Percentiles rank a stretch among this genome's conserved stretches.
These are phyloP conservation scores for Aelia acuminata DNA, from an alignment of 2,888 invertebrate genomes.

Conservation along the genomic window DNA sequence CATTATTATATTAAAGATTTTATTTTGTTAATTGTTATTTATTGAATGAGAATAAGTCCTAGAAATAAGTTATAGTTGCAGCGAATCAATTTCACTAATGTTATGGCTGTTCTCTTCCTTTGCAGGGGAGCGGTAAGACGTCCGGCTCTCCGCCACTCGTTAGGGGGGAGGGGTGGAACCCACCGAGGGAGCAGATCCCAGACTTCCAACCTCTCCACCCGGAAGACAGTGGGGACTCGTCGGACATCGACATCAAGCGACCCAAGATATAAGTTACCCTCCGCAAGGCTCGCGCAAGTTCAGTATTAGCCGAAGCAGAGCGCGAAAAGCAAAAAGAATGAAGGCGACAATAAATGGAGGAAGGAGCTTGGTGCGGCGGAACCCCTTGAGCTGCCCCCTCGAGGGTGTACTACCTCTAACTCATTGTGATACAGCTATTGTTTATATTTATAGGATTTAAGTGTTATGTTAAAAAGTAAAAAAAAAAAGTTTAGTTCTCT, in stretches of 20 bases:
- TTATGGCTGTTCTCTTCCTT: background rate
- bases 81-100: background rate
- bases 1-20: too few species aligned
- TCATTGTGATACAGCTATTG: conserved; percentile 57
- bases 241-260: conserved; percentile 67
- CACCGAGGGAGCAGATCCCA: conserved; percentile 71
- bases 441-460: conserved; percentile 56
- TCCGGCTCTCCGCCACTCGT: conserved; percentile 70
- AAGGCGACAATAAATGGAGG: conserved; percentile 56
- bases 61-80: background rate
- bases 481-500: conserved; percentile 58
- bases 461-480: conserved; percentile 50
- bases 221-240: conserved; percentile 67
- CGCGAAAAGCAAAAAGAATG: conserved; percentile 19
- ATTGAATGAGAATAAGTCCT: too few species aligned
- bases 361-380: conserved; percentile 44
- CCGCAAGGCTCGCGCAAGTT: conserved; percentile 30
- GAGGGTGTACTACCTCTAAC: conserved; percentile 34
- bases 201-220: conserved; percentile 71
- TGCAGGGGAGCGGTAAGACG: conserved; percentile 67
- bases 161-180: conserved; percentile 70
- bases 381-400: conserved; percentile 49
- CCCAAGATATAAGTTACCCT: conserved; percentile 66
- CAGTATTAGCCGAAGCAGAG: background rate
- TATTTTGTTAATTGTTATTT: too few species aligned